These are phyloP conservation scores for Ericerus pela DNA, from an alignment of 1,140 invertebrate genomes.

Conservation along the genomic window DNA sequence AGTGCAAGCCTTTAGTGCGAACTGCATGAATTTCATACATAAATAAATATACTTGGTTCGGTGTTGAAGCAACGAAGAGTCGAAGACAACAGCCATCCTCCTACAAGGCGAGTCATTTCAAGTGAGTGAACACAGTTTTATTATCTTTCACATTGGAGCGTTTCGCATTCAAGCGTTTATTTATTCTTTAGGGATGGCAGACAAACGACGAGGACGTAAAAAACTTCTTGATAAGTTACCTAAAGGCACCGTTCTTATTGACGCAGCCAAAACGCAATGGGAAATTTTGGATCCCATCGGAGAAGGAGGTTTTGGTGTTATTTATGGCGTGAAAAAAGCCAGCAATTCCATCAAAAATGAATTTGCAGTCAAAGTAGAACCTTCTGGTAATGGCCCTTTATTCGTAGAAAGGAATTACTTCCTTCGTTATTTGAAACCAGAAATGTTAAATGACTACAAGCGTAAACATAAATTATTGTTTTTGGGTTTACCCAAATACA, in stretches of 20 bases:
- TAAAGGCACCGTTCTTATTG: conserved; percentile 55
- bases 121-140: too few relatives aligned
- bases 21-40: too few relatives aligned
- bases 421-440: conserved; percentile 27
- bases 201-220: conserved; percentile 25
- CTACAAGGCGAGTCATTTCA: too few relatives aligned
- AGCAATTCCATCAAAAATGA: conserved; percentile 37
- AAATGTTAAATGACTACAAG: conserved; percentile 62
- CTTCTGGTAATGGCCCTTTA: conserved; percentile 77
- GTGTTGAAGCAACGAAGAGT: too few relatives aligned
- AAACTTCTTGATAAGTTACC: conserved; percentile 53
- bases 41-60: too few relatives aligned
- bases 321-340: conserved; percentile 54
- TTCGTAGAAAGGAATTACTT: conserved; percentile 86
- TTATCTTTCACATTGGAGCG: too few relatives aligned
- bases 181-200: neutral
- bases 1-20: too few relatives aligned
- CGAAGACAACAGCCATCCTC: too few relatives aligned
- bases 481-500: conserved; percentile 73
- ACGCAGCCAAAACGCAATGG: conserved; percentile 64
- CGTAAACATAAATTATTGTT: conserved; percentile 50
- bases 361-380: conserved; percentile 88
- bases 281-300: conserved; percentile 72
- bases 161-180: too few relatives aligned
- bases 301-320: conserved; percentile 84